Percentiles rank a stretch among this genome's conserved stretches.
phyloP scores from a whole-genome alignment of 2,113 vertebrate species.

The Etia nguti region DNA sequence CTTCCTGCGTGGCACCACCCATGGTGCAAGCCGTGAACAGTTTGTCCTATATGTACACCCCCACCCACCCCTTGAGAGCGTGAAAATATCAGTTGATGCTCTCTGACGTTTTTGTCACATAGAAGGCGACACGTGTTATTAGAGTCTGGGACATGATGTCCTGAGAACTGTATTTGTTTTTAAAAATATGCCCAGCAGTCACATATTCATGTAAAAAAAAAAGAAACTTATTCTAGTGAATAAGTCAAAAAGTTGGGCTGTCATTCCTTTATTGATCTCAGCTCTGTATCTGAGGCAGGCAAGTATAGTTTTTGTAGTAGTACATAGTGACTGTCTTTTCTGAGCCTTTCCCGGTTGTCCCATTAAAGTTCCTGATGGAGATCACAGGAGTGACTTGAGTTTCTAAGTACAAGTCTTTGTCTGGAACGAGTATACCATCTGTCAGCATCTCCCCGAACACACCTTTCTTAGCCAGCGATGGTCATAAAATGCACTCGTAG shows the following conservation, averaged over 20 bases:
- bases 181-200: neutral
- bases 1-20: slow-evolving; percentile 44
- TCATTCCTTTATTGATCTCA: neutral
- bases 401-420: neutral
- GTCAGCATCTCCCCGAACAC: neutral
- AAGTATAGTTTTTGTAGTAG: neutral
- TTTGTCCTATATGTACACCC: neutral
- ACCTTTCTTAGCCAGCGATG: neutral
- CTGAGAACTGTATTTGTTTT: neutral
- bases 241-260: neutral
- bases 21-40: neutral
- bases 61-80: neutral
- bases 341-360: neutral
- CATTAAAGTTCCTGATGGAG: neutral
- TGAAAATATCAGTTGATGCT: neutral
- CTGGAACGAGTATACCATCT: neutral
- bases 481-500: neutral
- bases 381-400: neutral
- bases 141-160: neutral
- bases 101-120: neutral
- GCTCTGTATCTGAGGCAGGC: neutral
- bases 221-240: neutral
- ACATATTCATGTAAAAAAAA: neutral
- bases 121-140: neutral
- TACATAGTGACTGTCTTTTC: neutral